Evolutionary conservation across 2,113 vertebrate genomes (phyloP), one percentile per base, ranked within the genome.

Genomic region (Corydoras sp.): DNA sequence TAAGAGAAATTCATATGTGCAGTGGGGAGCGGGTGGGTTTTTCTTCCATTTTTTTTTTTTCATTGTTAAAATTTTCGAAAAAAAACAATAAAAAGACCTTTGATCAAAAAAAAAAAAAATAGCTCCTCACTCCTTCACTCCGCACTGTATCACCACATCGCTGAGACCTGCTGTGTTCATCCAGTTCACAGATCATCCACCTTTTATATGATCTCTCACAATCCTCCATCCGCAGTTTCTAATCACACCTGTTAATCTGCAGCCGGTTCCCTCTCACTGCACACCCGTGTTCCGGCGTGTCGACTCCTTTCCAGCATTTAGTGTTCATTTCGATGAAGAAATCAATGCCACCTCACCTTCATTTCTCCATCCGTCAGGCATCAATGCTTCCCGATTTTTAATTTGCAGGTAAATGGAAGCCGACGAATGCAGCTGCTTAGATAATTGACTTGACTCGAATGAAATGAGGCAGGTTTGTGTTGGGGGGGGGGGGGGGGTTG

Each of bases 361-460:
- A 43, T 82, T 83, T 79, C 80, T 81, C 73, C 80, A 24, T 24
- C 18, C 74, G 73, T 62, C 80, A 79, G 80, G 82, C 75, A 82
- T 83, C 81, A 78, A 74, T 81, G 48, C 79, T 77, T 79, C 81
- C 84, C 76, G 80, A 76, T 84, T 89, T 87, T 88, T 88, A 84
- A 88, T 89, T 89, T 86, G 84, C 84, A 80, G 85, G 84, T 88
- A 88, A 88, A 88, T 83, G 84, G 78, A 73, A 79, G 80, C 81
- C 77, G 79, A 82, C 85, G 82, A 82, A 82, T 78, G 77, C 79
- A 71, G 85, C 80, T 82, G 77, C 75, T 82, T 82, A 81, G 84
- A 87, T 89, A 86, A 89, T 89, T 85, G 86, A 88, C 86, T 89
- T 86, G 80, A 83, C 80, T 84, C 84, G 70, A 79, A 78, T 83